Conservation (phyloP, 2,888 invertebrate species). For the Tinea trinotella region DNA sequence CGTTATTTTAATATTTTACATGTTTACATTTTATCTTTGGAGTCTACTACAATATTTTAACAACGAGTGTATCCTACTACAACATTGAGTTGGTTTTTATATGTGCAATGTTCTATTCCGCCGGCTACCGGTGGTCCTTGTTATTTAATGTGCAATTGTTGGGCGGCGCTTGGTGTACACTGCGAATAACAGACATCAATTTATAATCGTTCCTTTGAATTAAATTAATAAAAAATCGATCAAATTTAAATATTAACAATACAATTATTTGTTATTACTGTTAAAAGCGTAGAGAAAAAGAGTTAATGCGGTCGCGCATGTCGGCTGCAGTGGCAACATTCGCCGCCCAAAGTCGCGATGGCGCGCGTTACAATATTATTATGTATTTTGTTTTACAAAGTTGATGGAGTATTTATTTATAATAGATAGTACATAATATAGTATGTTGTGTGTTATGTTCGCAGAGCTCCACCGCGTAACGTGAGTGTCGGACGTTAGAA, state of each 20-base stretch:
- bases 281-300: background rate
- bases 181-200: slow-evolving; percentile 24
- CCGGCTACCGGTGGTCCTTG: slow-evolving; percentile 67
- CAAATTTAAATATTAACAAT: slow-evolving; percentile 35
- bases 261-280: slow-evolving; percentile 27
- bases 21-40: slow-evolving; percentile 72
- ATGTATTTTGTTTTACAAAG: slow-evolving; percentile 42
- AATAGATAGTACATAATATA: slow-evolving; percentile 35
- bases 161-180: slow-evolving; percentile 36
- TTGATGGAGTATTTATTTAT: slow-evolving; percentile 32
- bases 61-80: slow-evolving; percentile 71
- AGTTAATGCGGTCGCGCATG: background rate
- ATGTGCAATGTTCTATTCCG: slow-evolving; percentile 70
- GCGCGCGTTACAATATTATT: slow-evolving; percentile 66
- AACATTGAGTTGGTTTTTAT: slow-evolving; percentile 71
- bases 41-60: slow-evolving; percentile 71
- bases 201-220: background rate
- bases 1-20: slow-evolving; percentile 69
- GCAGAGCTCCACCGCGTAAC: slow-evolving; percentile 39
- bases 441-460: slow-evolving; percentile 35
- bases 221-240: slow-evolving; percentile 30
- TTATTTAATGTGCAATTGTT: slow-evolving; percentile 57
- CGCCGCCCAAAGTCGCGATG: slow-evolving; percentile 42
- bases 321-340: slow-evolving; percentile 10
- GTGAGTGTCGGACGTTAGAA: slow-evolving; percentile 31